Conservation (phyloP, 2,888 invertebrate species). For the Aphodius granarius region DNA sequence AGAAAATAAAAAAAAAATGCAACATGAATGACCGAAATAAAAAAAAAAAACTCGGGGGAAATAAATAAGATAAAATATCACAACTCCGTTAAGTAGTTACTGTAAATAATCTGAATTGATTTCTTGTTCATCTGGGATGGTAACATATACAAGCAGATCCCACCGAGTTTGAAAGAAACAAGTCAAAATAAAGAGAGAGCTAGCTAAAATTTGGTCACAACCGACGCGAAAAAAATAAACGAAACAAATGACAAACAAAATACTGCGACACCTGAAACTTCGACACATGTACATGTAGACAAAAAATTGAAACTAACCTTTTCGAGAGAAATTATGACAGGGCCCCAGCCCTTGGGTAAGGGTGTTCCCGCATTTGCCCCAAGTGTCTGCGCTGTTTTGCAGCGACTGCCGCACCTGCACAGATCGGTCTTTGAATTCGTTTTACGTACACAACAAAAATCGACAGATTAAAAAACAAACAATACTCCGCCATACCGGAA, state of each 20-base stretch:
- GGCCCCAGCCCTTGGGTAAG: slow-evolving; percentile 96
- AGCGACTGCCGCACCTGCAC: slow-evolving; percentile 77
- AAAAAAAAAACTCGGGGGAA: neutral
- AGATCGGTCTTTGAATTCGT: slow-evolving; percentile 41
- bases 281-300: neutral
- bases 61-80: neutral
- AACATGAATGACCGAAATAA: neutral
- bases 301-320: slow-evolving; percentile 49
- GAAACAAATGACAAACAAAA: neutral
- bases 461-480: neutral
- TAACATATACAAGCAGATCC: neutral
- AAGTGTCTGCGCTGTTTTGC: slow-evolving; percentile 81
- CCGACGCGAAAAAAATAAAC: neutral
- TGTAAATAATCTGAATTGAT: neutral
- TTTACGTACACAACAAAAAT: neutral
- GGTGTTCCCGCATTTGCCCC: slow-evolving; percentile 93
- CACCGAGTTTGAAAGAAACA: neutral
- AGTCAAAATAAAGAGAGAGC: slow-evolving; percentile 12
- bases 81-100: neutral
- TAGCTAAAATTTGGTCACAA: too few species aligned
- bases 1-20: neutral
- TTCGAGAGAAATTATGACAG: slow-evolving; percentile 57
- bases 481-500: too few species aligned
- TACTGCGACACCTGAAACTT: slow-evolving; percentile 4
- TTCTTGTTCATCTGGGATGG: neutral